Percentiles rank a stretch among this genome's conserved stretches.
phyloP scores from a whole-genome alignment of 2,113 vertebrate species.

The Oophaga pumilio region DNA sequence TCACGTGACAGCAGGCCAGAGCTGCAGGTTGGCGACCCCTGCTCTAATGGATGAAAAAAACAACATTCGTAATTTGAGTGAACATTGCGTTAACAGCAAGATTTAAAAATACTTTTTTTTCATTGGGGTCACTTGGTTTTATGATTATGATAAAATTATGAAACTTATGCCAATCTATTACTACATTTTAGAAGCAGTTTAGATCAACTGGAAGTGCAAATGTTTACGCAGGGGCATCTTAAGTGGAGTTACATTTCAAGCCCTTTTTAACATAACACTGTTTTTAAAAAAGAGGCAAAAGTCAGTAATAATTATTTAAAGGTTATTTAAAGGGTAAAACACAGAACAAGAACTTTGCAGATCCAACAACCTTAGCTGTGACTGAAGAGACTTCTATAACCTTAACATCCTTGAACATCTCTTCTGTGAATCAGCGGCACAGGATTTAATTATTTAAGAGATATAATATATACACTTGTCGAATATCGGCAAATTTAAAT shows the following conservation, averaged over 20 bases:
- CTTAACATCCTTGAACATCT: constrained; percentile 9
- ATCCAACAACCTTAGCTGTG: background rate
- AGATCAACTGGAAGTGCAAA: background rate
- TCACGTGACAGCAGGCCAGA: too few relatives aligned
- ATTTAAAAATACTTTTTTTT: too few relatives aligned
- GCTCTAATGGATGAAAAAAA: too few relatives aligned
- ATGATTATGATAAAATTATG: too few relatives aligned
- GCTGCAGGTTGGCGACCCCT: too few relatives aligned
- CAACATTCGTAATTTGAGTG: too few relatives aligned
- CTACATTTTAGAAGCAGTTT: background rate
- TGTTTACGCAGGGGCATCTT: background rate
- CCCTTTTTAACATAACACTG: background rate
- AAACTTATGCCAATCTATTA: background rate
- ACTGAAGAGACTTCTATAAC: constrained; percentile 1
- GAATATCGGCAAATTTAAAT: background rate
- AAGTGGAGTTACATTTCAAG: too few relatives aligned
- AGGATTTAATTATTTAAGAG: constrained; percentile 1
- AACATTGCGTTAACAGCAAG: too few relatives aligned
- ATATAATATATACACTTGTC: background rate
- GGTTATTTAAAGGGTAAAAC: background rate
- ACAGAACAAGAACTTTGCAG: background rate
- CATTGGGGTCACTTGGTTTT: too few relatives aligned
- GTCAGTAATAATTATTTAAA: background rate
- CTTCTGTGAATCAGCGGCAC: background rate
- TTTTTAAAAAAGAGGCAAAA: background rate